Conservation (phyloP, 2,113 vertebrate species). For the Vidua chalybeata region DNA sequence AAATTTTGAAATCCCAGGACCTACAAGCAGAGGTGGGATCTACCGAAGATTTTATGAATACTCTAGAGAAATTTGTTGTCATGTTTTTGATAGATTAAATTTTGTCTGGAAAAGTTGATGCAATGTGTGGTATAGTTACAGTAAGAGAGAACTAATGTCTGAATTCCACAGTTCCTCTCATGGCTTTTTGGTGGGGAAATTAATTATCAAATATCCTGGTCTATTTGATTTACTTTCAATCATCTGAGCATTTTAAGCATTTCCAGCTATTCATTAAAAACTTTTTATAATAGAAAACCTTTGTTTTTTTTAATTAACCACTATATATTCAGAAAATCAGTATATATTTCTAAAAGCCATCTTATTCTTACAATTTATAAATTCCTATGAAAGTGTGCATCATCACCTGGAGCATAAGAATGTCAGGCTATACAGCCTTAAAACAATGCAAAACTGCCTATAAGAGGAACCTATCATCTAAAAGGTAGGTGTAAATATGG, state of each 20-base stretch:
- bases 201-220: not conserved
- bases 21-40: not conserved
- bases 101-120: constrained; percentile 5
- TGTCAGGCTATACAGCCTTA: not conserved
- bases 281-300: not conserved
- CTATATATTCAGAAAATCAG: not conserved
- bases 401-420: not conserved
- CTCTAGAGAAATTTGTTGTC: not conserved
- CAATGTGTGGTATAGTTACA: not conserved
- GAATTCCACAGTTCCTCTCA: not conserved
- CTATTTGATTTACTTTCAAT: not conserved
- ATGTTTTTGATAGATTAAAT: not conserved
- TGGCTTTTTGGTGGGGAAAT: not conserved
- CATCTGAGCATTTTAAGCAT: not conserved
- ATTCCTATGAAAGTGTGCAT: not conserved
- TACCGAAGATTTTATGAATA: not conserved
- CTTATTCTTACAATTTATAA: not conserved
- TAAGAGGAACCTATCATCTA: not conserved
- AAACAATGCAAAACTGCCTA: not conserved
- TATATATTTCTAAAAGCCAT: not conserved
- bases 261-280: not conserved
- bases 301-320: not conserved
- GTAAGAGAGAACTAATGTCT: not conserved
- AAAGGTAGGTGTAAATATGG: not conserved
- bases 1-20: not conserved